A percentile compares a stretch with the other conserved stretches of the same genome.
Conservation (phyloP, 2,797 vertebrate genomes). For the Parauchenoglanis ngamensis region DNA sequence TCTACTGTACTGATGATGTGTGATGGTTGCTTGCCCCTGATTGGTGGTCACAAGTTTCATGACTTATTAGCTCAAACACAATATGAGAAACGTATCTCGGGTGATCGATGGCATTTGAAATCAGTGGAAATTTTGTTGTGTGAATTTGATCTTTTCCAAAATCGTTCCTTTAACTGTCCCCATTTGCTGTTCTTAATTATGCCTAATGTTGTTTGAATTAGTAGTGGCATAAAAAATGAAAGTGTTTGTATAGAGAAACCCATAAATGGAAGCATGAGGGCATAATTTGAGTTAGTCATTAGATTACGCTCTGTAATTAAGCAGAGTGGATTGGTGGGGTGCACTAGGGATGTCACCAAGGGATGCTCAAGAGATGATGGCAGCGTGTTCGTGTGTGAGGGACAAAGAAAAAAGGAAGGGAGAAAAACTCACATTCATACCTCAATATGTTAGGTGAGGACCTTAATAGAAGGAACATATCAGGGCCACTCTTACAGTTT, state of each 20-base stretch:
- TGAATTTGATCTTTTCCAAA: conserved; percentile 17
- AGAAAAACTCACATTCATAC: not conserved
- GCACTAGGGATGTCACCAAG: conserved; percentile 37
- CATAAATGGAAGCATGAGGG: conserved; percentile 54
- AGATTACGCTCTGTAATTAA: conserved; percentile 59
- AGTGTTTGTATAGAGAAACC: conserved; percentile 49
- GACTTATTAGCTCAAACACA: not conserved
- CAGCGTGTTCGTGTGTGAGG: conserved; percentile 15
- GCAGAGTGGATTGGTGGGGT: conserved; percentile 50
- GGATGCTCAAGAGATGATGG: conserved; percentile 46
- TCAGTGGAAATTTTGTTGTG: not conserved
- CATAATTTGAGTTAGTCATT: conserved; percentile 56
- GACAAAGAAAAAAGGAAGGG: conserved; percentile 6
- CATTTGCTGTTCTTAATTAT: conserved; percentile 54
- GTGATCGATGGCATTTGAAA: not conserved
- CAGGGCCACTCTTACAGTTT: conserved; percentile 8
- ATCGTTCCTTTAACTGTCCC: conserved; percentile 10
- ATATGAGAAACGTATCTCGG: not conserved
- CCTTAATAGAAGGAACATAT: conserved; percentile 8
- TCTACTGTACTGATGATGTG: not conserved
- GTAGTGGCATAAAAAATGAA: conserved; percentile 47
- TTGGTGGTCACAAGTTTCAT: not conserved
- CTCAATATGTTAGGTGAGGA: not conserved
- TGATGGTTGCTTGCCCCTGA: not conserved
- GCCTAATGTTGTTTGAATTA: conserved; percentile 44